Evolutionary conservation across 2,113 vertebrate species (phyloP), one percentile per base, ranked within the genome.

Genomic region (Montifringilla adamsi): DNA sequence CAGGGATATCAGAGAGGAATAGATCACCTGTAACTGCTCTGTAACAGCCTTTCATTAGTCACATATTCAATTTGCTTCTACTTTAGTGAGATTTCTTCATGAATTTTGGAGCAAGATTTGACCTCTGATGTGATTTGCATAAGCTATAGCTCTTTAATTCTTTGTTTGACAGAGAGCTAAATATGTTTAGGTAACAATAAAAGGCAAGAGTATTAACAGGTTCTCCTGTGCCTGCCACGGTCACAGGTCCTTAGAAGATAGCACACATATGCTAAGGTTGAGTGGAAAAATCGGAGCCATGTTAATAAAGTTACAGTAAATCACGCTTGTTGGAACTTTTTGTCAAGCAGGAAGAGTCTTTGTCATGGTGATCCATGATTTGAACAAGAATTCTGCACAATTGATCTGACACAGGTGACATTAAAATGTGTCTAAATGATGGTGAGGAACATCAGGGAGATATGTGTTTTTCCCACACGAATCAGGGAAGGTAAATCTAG

Each of bases 391-490:
- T 90, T 89, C 55, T 77, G 8, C 13, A 52, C 43, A 74, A 23
- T 1, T 50, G 15, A 28, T 70, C 43, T 58, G n/a, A 79, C 59
- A 88, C 15, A 58, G 46, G 18, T 73, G 63, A 78, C 60, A 55
- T 53, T 62, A 87, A 84, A 74, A 15, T 41, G 14, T 43, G 22
- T 59, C 35, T 87, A 77, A 81, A 77, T 41, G 31, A 58, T 70
- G 39, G 30, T 77, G 23, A 74, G 31, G 76, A 56, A 73, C 63
- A 83, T 62, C 55, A 69, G 35, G 39, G 46, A 62, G 11, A 15
- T 47, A 24, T 15, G 39, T 24, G 11, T 35, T 84, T 88, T 72
- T 41, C 19, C 9, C n/a, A 44, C 9, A 43, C 0, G 0, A 64
- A 58, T 73, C 23, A 77, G 33, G 13, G 37, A 84, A 85, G 5